phyloP scores from a whole-genome alignment of 2,888 invertebrate species.

The Protodeltote pygarga region DNA sequence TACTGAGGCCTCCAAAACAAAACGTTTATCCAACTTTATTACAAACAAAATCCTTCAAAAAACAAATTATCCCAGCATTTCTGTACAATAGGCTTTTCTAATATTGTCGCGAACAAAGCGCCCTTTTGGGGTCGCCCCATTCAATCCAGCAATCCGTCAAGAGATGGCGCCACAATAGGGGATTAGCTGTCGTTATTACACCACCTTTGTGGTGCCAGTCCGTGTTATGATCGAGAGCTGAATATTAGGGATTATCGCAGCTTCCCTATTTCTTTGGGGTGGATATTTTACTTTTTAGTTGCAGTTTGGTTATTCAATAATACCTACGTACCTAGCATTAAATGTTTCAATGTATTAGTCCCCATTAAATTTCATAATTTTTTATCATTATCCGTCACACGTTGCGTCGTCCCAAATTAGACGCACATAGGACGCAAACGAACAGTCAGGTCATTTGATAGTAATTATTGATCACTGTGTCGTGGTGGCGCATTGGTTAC shows the following conservation, averaged over 20 bases:
- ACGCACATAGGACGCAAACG: no score
- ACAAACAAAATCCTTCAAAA: conserved; percentile 62
- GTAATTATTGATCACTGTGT: no score
- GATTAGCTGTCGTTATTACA: conserved; percentile 84
- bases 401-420: no score
- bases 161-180: conserved; percentile 84
- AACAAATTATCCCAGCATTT: conserved; percentile 73
- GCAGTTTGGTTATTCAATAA: no score
- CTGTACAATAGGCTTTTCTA: conserved; percentile 73
- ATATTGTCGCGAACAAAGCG: conserved; percentile 77
- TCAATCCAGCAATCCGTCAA: conserved; percentile 82
- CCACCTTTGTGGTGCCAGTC: conserved; percentile 77
- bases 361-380: no score
- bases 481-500: no score
- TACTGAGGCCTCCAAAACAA: conserved; percentile 16
- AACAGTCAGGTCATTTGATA: no score
- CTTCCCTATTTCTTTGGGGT: conserved; percentile 68
- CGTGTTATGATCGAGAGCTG: conserved; percentile 81
- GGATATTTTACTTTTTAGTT: conserved; percentile 21
- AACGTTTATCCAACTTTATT: conserved; percentile 51
- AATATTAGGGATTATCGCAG: conserved; percentile 85
- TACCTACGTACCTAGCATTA: no score
- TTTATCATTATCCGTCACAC: no score
- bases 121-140: conserved; percentile 79
- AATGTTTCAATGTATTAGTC: no score